These are phyloP conservation scores for Chlorops oryzae DNA, from an alignment of 1,140 invertebrate species.

Conservation along the genomic window DNA sequence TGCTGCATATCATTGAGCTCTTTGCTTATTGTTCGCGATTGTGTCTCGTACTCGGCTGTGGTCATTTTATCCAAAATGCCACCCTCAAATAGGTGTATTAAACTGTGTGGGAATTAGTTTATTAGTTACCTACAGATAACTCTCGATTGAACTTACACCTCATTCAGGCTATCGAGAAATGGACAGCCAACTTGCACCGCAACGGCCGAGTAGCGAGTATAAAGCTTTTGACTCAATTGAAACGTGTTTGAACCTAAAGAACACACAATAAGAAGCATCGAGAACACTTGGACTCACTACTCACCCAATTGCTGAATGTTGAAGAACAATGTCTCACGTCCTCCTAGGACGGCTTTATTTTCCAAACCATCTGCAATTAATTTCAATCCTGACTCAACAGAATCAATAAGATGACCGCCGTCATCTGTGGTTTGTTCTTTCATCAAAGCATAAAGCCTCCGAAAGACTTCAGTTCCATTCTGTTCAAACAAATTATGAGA, in stretches of 20 bases:
- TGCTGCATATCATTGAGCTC: conserved; percentile 14
- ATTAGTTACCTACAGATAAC: no score
- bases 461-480: conserved; percentile 69
- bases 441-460: conserved; percentile 59
- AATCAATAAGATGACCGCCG: conserved; percentile 52
- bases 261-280: not conserved
- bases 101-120: no score
- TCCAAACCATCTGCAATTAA: conserved; percentile 51
- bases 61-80: conserved; percentile 67
- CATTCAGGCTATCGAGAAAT: conserved; percentile 62
- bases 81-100: conserved; percentile 64
- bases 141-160: conserved; percentile 54
- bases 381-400: conserved; percentile 60
- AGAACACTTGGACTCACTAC: not conserved
- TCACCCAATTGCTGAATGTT: conserved; percentile 59
- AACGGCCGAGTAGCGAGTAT: conserved; percentile 65
- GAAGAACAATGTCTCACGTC: conserved; percentile 63
- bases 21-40: conserved; percentile 50
- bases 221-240: conserved; percentile 65
- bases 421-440: conserved; percentile 48
- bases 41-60: conserved; percentile 60
- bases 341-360: conserved; percentile 58
- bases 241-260: conserved; percentile 54
- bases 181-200: conserved; percentile 66
- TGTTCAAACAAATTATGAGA: conserved; percentile 23